Percentiles rank a stretch among this genome's conserved stretches.
Evolutionary conservation across 2,888 invertebrate genomes (phyloP).

Genomic region (Bursaphelenchus okinawaensis): DNA sequence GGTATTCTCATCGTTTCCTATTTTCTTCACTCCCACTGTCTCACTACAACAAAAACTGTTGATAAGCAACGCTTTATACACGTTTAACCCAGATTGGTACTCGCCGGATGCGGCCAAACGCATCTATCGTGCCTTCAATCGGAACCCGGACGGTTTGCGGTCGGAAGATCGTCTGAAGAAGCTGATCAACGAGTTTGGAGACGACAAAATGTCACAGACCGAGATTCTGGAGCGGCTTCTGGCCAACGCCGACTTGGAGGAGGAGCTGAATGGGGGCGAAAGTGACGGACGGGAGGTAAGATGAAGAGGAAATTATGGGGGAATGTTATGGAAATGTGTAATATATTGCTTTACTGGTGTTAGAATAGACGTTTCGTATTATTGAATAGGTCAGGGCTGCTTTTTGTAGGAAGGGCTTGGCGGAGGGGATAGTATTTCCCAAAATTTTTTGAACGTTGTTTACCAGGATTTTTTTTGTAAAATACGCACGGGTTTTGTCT

Average conservation of each 20-base stretch:
- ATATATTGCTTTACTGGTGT: no score
- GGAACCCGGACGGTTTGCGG: neutral
- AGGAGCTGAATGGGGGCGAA: slow-evolving; percentile 15
- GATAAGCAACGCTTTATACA: neutral
- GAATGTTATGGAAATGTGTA: no score
- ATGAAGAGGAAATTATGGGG: no score
- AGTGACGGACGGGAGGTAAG: neutral
- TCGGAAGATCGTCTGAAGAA: slow-evolving; percentile 17
- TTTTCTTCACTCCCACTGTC: neutral
- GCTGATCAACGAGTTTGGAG: slow-evolving; percentile 20
- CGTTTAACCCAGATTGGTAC: slow-evolving; percentile 14
- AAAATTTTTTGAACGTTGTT: no score
- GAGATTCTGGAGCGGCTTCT: slow-evolving; percentile 23
- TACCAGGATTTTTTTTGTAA: no score
- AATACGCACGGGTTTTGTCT: no score
- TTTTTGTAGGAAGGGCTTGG: no score
- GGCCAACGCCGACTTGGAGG: slow-evolving; percentile 22
- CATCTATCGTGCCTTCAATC: slow-evolving; percentile 23
- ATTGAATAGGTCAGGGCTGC: no score
- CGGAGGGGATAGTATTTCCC: no score
- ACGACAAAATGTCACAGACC: slow-evolving; percentile 17
- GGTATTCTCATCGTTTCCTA: neutral
- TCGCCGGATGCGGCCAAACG: slow-evolving; percentile 31
- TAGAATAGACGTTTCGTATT: no score
- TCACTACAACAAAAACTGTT: neutral